Evolutionary conservation across 1,140 invertebrate genomes (phyloP).

Genomic region (Micrasema longulum): DNA sequence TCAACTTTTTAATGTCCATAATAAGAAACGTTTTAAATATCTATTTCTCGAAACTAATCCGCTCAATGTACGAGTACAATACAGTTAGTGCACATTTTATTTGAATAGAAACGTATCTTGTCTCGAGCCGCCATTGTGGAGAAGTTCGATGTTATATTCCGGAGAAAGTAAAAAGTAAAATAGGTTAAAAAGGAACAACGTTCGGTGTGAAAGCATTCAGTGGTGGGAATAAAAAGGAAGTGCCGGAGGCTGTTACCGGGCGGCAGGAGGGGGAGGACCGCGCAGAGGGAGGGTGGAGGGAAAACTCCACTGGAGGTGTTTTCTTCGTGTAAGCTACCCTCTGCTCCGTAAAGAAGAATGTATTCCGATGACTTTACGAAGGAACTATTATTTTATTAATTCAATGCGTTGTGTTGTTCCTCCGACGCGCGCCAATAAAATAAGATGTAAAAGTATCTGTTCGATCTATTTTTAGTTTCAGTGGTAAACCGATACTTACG

Average conservation of each 20-base stretch:
- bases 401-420: too few species aligned
- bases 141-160: slow-evolving; percentile 48
- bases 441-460: too few species aligned
- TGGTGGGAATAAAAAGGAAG: slow-evolving; percentile 54
- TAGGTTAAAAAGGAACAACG: slow-evolving; percentile 52
- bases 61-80: neutral
- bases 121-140: slow-evolving; percentile 2
- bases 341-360: slow-evolving; percentile 29
- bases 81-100: neutral
- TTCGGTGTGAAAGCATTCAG: slow-evolving; percentile 53
- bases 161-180: slow-evolving; percentile 53
- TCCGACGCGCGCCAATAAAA: too few species aligned
- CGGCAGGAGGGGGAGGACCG: neutral
- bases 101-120: neutral
- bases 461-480: too few species aligned
- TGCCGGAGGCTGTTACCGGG: slow-evolving; percentile 41
- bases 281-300: neutral
- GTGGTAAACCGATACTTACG: too few species aligned
- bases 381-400: too few species aligned
- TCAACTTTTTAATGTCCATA: neutral
- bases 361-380: slow-evolving; percentile 7
- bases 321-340: slow-evolving; percentile 34
- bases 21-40: neutral
- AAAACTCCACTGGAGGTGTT: slow-evolving; percentile 45
- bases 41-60: neutral